These are phyloP conservation scores for Tolypeutes matacus DNA, from an alignment of 2,797 vertebrate genomes.

Conservation along the genomic window DNA sequence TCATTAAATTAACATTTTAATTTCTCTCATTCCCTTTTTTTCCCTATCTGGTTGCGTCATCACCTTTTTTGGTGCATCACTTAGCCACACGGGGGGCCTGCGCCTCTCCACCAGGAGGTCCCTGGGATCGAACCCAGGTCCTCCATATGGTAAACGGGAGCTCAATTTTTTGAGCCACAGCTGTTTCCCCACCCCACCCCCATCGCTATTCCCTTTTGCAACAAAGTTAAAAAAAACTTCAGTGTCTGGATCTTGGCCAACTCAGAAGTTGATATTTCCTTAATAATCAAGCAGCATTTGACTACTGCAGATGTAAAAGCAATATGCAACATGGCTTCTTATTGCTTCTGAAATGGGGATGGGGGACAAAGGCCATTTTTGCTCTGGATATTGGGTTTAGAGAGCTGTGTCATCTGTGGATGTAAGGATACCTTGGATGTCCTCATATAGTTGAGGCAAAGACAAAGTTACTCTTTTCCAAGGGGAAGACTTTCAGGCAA, in stretches of 20 bases:
- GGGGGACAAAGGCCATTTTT: neutral
- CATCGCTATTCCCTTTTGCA: no score
- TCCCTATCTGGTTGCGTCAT: no score
- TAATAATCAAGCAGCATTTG: neutral
- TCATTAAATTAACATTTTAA: neutral
- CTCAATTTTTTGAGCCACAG: no score
- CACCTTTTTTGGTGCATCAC: no score
- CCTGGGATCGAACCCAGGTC: no score
- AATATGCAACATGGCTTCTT: neutral
- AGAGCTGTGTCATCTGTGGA: neutral
- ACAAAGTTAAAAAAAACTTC: neutral
- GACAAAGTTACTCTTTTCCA: neutral
- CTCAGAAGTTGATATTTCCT: neutral
- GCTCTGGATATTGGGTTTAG: neutral
- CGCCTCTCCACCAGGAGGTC: no score
- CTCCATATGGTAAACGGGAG: no score
- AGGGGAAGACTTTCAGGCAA: neutral
- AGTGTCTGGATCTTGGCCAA: neutral
- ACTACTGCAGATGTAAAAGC: neutral
- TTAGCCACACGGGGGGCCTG: no score
- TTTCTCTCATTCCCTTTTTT: neutral
- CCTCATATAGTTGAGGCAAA: neutral
- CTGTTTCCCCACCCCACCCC: no score
- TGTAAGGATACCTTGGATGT: neutral
- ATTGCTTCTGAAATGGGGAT: neutral